phyloP scores from a whole-genome alignment of 2,113 vertebrate species.

The human region DNA sequence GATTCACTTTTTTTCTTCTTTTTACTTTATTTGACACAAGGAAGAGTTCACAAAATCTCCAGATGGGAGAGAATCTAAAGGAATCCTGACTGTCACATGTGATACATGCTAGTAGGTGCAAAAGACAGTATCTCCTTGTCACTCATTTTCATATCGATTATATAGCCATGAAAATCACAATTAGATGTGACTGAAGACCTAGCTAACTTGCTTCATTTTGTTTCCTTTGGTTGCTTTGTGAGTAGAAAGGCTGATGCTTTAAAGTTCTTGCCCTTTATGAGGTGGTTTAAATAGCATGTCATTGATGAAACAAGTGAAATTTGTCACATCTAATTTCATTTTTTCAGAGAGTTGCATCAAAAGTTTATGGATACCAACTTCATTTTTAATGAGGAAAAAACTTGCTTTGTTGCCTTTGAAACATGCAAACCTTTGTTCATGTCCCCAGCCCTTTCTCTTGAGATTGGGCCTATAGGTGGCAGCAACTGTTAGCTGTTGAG shows the following conservation, averaged over 20 bases:
- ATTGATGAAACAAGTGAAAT: not conserved
- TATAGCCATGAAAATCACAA: not conserved
- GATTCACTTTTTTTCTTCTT: not conserved
- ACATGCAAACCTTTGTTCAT: slow-evolving; percentile 16
- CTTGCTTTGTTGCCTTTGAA: slow-evolving; percentile 23
- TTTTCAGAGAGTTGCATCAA: not conserved
- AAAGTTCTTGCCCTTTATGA: not conserved
- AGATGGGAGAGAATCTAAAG: not conserved
- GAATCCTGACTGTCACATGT: not conserved
- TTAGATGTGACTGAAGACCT: not conserved
- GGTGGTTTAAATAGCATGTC: not conserved
- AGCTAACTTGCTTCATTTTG: not conserved
- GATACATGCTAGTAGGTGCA: not conserved
- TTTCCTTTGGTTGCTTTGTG: not conserved
- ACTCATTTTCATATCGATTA: not conserved
- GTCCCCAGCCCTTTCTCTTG: slow-evolving; percentile 60
- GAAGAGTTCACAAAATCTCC: not conserved
- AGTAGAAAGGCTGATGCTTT: not conserved
- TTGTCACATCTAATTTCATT: not conserved
- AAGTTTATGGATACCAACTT: not conserved
- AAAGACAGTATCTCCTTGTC: not conserved
- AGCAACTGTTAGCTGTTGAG: slow-evolving; percentile 79
- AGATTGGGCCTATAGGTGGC: slow-evolving; percentile 78
- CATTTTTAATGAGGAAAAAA: not conserved
- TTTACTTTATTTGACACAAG: not conserved